Evolutionary conservation across 2,797 vertebrate genomes (phyloP).

Genomic region (Rhinatrema bivittatum): DNA sequence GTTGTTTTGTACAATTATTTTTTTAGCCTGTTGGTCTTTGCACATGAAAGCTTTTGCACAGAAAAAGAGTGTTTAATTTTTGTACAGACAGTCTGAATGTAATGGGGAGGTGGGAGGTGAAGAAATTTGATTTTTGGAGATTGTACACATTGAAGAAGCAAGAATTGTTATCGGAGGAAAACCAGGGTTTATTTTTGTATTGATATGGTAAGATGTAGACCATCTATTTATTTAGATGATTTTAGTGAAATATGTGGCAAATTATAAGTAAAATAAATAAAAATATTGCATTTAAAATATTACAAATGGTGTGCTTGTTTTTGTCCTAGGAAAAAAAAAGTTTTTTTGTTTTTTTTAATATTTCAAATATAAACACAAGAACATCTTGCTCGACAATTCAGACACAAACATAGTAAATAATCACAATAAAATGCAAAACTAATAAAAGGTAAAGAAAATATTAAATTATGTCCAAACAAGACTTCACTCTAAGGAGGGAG

Average conservation of each 20-base stretch:
- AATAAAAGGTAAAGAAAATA: too few species aligned
- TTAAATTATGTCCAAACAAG: too few species aligned
- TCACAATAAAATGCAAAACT: too few species aligned
- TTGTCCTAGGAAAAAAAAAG: too few species aligned
- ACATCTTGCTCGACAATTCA: too few species aligned
- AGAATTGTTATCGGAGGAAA: slow-evolving; percentile 44
- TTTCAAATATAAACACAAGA: too few species aligned
- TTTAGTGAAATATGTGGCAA: slow-evolving; percentile 63
- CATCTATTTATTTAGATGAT: slow-evolving; percentile 76
- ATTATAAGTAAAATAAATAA: slow-evolving; percentile 59
- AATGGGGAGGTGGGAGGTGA: slow-evolving; percentile 30
- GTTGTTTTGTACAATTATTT: too few species aligned
- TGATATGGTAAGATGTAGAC: slow-evolving; percentile 61
- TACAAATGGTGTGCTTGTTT: slow-evolving; percentile 20
- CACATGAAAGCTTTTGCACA: slow-evolving; percentile 61
- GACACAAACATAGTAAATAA: too few species aligned
- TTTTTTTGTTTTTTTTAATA: too few species aligned
- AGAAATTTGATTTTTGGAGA: slow-evolving; percentile 29
- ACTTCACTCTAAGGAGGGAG: too few species aligned
- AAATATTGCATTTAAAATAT: slow-evolving; percentile 56
- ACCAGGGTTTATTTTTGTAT: slow-evolving; percentile 67
- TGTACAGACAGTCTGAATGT: slow-evolving; percentile 64
- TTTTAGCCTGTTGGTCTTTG: slow-evolving; percentile 38
- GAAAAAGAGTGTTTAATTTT: slow-evolving; percentile 56
- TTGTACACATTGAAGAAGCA: slow-evolving; percentile 36